A percentile compares a stretch with the other conserved stretches of the same genome.
phyloP scores from a whole-genome alignment of 37 sponge, comb jelly and placozoan species.

The Cliona cf. orientalis region DNA sequence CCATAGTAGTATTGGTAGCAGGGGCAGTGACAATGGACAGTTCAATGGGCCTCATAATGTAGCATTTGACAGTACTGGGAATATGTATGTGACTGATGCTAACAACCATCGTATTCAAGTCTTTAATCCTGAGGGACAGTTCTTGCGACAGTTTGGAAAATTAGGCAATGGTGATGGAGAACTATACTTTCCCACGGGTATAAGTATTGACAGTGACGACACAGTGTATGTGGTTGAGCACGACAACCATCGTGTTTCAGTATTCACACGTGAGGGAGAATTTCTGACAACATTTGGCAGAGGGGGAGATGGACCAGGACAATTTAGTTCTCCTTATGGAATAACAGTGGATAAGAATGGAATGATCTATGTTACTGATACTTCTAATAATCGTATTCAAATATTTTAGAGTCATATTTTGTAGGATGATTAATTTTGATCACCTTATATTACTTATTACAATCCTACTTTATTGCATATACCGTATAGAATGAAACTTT shows the following conservation, averaged over 20 bases:
- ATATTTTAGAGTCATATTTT: too few species aligned
- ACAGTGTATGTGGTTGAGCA: conserved; percentile 6
- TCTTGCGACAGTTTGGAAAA: conserved; percentile 6
- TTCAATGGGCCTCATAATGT: conserved; percentile 45
- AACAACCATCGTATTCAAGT: conserved; percentile 56
- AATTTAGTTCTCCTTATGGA: not conserved
- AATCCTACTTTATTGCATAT: too few species aligned
- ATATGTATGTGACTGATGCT: conserved; percentile 47
- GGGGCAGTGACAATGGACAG: conserved; percentile 42
- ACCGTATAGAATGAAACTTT: too few species aligned
- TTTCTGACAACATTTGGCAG: conserved; percentile 50
- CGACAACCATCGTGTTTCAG: conserved; percentile 11
- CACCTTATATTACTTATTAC: too few species aligned
- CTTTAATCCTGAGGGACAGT: conserved; percentile 24
- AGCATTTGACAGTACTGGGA: conserved; percentile 30
- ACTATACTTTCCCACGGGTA: conserved; percentile 1
- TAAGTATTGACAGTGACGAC: not conserved
- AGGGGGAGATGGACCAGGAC: conserved; percentile 15
- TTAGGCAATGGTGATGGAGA: not conserved
- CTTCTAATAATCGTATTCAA: too few species aligned
- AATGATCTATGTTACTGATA: not conserved
- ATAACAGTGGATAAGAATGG: too few species aligned
- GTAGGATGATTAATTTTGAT: too few species aligned
- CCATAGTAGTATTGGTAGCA: conserved; percentile 34
- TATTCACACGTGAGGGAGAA: conserved; percentile 23